Base-by-base conservation (phyloP, 2,797 vertebrate genomes). In the Chromis chromis region DNA sequence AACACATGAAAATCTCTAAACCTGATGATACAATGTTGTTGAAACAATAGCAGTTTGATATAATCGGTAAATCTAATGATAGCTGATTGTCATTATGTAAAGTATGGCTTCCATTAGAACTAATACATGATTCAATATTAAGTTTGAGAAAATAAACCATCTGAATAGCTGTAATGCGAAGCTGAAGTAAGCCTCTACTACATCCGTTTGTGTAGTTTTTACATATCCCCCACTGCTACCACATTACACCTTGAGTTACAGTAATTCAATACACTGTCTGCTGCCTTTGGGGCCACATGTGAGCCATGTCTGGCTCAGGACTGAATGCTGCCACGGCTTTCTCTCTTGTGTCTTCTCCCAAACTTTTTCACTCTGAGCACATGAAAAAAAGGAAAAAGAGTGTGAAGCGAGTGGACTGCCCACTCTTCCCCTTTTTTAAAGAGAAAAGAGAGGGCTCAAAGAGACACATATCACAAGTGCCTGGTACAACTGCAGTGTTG, bases 251-350 rank as follows among this genome's bases (percentile, higher is more conserved):
- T 89, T 83, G 62, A 84, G 83, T 90, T 91, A 89, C 87, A 86
- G 91, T 89, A 91, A 91, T 76, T 85, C 85, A 85, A 93, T 87
- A 76, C 79, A 55, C 79, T 61, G 82, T 86, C 88, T 90, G 88
- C 65, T 79, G 86, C 89, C 91, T 85, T 74, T 80, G 84, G 87
- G 85, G 85, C 77, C 82, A 84, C 82, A 88, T 89, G 79, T 86
- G 85, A 88, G 61, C 83, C 79, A 66, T 69, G 83, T 83, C 87
- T 88, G 87, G 80, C 75, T 84, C 57, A 57, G 67, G 67, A 49
- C 73, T 81, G 74, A 89, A 82, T 36, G 73, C 84, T 84, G 81
- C 80, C 79, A 66, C 78, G 5, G 76, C 79, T 81, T 85, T 86
- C 85, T 82, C 71, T 82, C 88, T 74, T 70, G 78, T 85, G 67